Base-by-base conservation (phyloP, 2,113 vertebrate genomes). In the Anarrhichthys ocellatus region DNA sequence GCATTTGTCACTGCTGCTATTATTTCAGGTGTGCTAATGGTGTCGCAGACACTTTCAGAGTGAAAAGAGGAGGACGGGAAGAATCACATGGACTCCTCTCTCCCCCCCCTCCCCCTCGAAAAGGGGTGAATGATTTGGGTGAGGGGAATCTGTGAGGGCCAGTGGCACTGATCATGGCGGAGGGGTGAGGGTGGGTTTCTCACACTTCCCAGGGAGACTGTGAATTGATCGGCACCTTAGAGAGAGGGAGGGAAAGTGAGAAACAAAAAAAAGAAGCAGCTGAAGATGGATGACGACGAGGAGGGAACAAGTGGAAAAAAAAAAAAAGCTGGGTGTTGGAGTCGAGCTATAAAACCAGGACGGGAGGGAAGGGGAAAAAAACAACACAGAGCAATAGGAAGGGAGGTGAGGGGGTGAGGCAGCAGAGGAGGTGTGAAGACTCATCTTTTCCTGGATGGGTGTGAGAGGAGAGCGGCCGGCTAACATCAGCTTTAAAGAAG, bases 1-100 rank as follows among this genome's bases (percentile, higher is more conserved):
- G 86, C 87, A 90, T 92, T 93, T 94, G 91, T 94, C 93, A 88
- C 91, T 22, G 10, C 52, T 66, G 89, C 90, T 95, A 93, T 93
- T 96, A 94, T 96, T 96, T 93, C 96, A 95, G 96, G 95, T 96
- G 96, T 88, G 94, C 89, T 93, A 91, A 94, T 94, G 94, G 95
- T 87, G 94, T 94, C 78, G 70, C 89, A 92, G 88, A 91, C 88
- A 92, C 89, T 90, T 89, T 82, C 87, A 78, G 38, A 82, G 59
- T 61, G 83, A 56, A 67, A 65, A 85, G 65, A 82, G 62, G 61
- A 68, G 44, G 80, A 76, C 6, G 24, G 56, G 27, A 29, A 15
- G 27, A 15, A 59, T 56, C 74, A 64, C 66, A 69, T 74, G 32
- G 78, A 79, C 64, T 67, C 29, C 40, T 17, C 64, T 17, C 42